Percentiles rank a stretch among this genome's conserved stretches.
Conservation (phyloP, 2,888 invertebrate species). For the Oligia fasciuncula region DNA sequence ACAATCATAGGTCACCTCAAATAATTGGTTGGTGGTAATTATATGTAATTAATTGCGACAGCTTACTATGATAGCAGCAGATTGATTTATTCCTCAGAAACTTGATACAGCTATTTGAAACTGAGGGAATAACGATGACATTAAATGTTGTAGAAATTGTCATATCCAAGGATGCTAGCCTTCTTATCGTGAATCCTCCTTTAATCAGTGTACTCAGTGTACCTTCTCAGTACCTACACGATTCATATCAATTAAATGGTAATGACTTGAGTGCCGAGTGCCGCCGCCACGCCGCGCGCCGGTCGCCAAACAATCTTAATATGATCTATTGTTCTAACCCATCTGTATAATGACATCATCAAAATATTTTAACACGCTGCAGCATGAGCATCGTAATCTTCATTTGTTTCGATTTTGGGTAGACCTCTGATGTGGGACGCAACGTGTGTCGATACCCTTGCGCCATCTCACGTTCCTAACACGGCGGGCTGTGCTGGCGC, state of each 20-base stretch:
- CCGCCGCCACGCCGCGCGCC: not conserved
- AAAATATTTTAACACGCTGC: not conserved
- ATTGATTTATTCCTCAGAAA: too few species aligned
- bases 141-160: not conserved
- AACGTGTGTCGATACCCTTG: too few species aligned
- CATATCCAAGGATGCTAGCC: not conserved
- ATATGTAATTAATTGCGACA: not conserved
- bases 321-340: slow-evolving; percentile 27
- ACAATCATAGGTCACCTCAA: not conserved
- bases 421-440: too few species aligned
- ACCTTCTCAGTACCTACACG: not conserved
- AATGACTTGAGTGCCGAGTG: slow-evolving; percentile 4
- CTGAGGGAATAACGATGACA: not conserved
- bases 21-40: not conserved
- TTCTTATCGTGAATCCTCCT: too few species aligned
- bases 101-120: not conserved
- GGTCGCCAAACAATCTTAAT: not conserved
- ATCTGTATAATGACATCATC: slow-evolving; percentile 18
- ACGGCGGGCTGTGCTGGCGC: too few species aligned
- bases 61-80: not conserved
- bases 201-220: not conserved
- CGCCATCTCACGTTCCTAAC: too few species aligned
- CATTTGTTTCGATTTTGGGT: not conserved
- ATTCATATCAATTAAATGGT: not conserved
- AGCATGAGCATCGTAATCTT: not conserved